A percentile compares a stretch with the other conserved stretches of the same genome.
These are phyloP conservation scores for Amphiprion percula DNA, from an alignment of 2,113 vertebrate species.

Conservation along the genomic window DNA sequence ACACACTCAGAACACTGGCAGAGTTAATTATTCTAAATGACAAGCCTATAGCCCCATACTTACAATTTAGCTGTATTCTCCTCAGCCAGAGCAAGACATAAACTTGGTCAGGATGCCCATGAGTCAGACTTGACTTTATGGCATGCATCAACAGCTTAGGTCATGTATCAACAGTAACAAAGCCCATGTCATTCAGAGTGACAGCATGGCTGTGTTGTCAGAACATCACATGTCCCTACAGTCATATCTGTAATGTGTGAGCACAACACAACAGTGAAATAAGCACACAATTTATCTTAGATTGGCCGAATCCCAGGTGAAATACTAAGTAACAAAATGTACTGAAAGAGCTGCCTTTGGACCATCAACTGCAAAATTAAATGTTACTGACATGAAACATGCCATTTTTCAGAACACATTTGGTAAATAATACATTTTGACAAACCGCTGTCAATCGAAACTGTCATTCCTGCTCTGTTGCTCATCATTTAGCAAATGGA, in stretches of 20 bases:
- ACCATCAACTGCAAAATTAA: neutral
- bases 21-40: constrained; percentile 35
- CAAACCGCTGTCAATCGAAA: no score
- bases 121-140: neutral
- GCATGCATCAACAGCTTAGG: constrained; percentile 4
- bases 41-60: constrained; percentile 3
- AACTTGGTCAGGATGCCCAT: constrained; percentile 4
- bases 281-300: neutral
- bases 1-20: constrained; percentile 33
- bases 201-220: constrained; percentile 2
- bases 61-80: constrained; percentile 15
- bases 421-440: no score
- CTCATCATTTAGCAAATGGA: no score
- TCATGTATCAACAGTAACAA: constrained; percentile 29
- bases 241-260: constrained; percentile 15
- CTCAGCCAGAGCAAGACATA: constrained; percentile 8
- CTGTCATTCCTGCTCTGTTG: no score
- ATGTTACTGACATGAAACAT: neutral
- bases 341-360: neutral
- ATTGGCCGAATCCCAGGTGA: neutral
- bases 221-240: constrained; percentile 35
- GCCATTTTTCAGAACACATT: no score
- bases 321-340: constrained; percentile 5
- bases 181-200: constrained; percentile 13
- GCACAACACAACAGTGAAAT: constrained; percentile 5